phyloP scores from a whole-genome alignment of 2,113 vertebrate genomes.

The Sorex araneus region DNA sequence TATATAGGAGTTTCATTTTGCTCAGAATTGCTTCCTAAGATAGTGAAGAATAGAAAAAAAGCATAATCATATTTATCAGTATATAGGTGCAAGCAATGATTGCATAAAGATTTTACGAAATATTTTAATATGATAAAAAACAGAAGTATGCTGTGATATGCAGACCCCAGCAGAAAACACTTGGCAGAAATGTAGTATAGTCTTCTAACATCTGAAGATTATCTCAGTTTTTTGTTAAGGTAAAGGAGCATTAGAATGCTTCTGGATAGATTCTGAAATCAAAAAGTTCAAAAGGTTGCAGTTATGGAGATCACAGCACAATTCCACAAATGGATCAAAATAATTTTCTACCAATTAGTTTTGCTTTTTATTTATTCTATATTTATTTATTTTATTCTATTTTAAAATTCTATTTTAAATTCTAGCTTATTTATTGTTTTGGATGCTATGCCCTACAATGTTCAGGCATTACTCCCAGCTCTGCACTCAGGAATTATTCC shows the following conservation, averaged over 20 bases:
- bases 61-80: not conserved
- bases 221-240: not conserved
- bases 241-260: not conserved
- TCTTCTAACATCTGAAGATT: slow-evolving; percentile 9
- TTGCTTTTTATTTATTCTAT: not conserved
- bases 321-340: not conserved
- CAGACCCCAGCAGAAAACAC: not conserved
- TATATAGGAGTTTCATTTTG: not conserved
- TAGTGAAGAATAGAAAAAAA: slow-evolving; percentile 14
- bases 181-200: not conserved
- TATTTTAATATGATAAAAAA: not conserved
- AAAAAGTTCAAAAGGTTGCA: slow-evolving; percentile 1
- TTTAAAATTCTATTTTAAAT: too few species aligned
- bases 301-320: not conserved
- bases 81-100: not conserved
- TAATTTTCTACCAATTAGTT: not conserved
- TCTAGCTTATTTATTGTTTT: too few species aligned
- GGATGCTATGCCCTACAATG: too few species aligned
- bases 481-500: too few species aligned
- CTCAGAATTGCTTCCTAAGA: slow-evolving; percentile 36
- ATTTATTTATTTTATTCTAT: too few species aligned
- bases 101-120: not conserved
- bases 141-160: not conserved
- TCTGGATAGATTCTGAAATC: not conserved
- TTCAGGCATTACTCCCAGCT: too few species aligned